Percentiles rank a stretch among this genome's conserved stretches.
Conservation (phyloP, 1,140 invertebrate genomes). For the Phymastichus coffea region DNA sequence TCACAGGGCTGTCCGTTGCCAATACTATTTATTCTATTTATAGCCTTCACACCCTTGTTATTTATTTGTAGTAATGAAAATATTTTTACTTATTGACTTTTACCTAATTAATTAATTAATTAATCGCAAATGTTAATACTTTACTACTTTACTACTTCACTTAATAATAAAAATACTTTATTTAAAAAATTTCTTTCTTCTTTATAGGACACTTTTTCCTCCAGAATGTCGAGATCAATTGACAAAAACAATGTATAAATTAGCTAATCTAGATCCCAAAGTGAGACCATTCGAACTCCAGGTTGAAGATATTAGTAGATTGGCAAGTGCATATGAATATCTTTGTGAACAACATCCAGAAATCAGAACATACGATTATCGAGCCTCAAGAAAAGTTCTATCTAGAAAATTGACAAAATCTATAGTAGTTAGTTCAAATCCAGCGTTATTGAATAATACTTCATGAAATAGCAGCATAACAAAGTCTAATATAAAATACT, state of each 20-base stretch:
- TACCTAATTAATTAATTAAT: no score
- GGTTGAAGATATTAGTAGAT: conserved; percentile 74
- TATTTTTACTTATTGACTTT: no score
- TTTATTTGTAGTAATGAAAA: no score
- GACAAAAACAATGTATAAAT: conserved; percentile 66
- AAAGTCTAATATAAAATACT: no score
- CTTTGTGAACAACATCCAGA: conserved; percentile 72
- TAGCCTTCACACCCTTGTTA: no score
- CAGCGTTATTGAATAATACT: no score
- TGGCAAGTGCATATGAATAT: conserved; percentile 76
- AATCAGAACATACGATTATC: conserved; percentile 69
- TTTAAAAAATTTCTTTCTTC: background rate
- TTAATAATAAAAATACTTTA: no score
- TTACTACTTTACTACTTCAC: no score
- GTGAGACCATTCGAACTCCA: conserved; percentile 70
- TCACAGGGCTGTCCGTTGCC: no score
- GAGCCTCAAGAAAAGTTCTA: conserved; percentile 57
- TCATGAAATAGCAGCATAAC: no score
- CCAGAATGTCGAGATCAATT: conserved; percentile 65
- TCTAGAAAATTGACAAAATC: conserved; percentile 13
- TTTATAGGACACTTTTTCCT: conserved; percentile 76
- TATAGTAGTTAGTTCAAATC: background rate
- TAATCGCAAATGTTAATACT: no score
- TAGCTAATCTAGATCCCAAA: conserved; percentile 72
- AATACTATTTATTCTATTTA: no score